Conservation (phyloP, 2,797 vertebrate genomes). For the Clarias platycephalus region DNA sequence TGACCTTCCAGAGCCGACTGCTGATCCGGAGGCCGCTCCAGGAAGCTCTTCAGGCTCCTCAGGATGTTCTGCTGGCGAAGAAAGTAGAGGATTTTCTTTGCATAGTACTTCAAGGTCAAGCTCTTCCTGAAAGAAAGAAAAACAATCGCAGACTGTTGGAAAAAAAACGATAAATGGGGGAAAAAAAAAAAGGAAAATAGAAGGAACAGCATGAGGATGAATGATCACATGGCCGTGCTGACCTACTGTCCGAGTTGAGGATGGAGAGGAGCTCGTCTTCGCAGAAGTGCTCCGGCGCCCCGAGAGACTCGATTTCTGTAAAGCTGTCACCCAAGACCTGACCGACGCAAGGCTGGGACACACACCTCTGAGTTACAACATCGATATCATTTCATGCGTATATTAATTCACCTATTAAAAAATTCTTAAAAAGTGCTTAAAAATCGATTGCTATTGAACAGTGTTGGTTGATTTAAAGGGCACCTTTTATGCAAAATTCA, state of each 20-base stretch:
- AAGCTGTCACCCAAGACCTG: constrained; percentile 95
- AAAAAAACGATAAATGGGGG: no score
- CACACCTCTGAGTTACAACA: constrained; percentile 69
- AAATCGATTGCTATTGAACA: neutral
- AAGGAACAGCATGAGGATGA: no score
- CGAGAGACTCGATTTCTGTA: constrained; percentile 92
- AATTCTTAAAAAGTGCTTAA: neutral
- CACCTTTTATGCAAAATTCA: no score
- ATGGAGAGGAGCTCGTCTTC: constrained; percentile 96
- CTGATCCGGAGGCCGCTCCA: constrained; percentile 81
- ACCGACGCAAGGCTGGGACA: constrained; percentile 76
- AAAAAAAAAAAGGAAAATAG: neutral
- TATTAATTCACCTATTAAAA: neutral
- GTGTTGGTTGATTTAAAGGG: neutral
- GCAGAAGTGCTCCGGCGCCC: constrained; percentile 92
- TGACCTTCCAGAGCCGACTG: constrained; percentile 87
- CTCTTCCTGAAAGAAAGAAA: constrained; percentile 79
- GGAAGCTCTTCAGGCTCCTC: constrained; percentile 87
- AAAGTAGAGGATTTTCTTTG: constrained; percentile 98
- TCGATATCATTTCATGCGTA: neutral
- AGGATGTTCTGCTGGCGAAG: constrained; percentile 93
- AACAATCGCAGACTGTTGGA: neutral
- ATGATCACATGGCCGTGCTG: constrained; percentile 47
- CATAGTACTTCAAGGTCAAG: constrained; percentile 95
- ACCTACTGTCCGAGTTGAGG: constrained; percentile 91